These are phyloP conservation scores for Apodemus sylvaticus DNA, from an alignment of 2,113 vertebrate genomes.

Conservation along the genomic window DNA sequence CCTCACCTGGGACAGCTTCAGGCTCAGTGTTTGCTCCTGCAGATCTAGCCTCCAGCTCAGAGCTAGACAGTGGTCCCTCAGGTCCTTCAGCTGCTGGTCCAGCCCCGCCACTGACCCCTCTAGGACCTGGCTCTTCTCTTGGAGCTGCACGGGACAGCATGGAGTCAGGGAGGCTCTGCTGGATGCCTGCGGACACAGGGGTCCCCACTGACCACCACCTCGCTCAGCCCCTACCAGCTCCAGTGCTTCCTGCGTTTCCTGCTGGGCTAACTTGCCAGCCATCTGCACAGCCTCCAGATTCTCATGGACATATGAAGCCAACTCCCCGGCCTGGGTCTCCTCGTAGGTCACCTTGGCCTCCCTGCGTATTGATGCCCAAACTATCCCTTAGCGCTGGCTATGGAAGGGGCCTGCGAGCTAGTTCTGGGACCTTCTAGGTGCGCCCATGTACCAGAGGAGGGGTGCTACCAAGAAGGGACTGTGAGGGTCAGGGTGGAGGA, in stretches of 20 bases:
- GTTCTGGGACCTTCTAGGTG: neutral
- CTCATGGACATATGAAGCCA: conserved; percentile 58
- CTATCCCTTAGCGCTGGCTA: neutral
- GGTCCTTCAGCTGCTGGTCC: conserved; percentile 58
- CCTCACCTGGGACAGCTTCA: conserved; percentile 50
- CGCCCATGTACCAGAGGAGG: neutral
- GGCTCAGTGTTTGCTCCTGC: conserved; percentile 59
- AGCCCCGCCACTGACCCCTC: conserved; percentile 41
- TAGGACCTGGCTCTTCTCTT: conserved; percentile 62
- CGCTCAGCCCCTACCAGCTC: conserved; percentile 26
- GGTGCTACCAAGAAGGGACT: neutral
- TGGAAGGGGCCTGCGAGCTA: neutral
- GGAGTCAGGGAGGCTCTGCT: neutral
- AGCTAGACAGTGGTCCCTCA: conserved; percentile 63
- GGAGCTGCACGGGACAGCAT: conserved; percentile 26
- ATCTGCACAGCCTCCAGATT: conserved; percentile 44
- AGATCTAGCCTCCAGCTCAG: conserved; percentile 71
- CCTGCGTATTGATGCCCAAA: conserved; percentile 27
- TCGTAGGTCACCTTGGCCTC: conserved; percentile 45
- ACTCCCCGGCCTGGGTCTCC: conserved; percentile 21
- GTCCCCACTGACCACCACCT: neutral
- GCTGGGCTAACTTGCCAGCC: conserved; percentile 44
- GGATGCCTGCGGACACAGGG: accelerated
- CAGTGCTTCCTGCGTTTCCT: neutral
- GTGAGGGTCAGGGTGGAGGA: neutral